Evolutionary conservation across 1,140 invertebrate genomes (phyloP).

Genomic region (Archegozetes longisetosus): DNA sequence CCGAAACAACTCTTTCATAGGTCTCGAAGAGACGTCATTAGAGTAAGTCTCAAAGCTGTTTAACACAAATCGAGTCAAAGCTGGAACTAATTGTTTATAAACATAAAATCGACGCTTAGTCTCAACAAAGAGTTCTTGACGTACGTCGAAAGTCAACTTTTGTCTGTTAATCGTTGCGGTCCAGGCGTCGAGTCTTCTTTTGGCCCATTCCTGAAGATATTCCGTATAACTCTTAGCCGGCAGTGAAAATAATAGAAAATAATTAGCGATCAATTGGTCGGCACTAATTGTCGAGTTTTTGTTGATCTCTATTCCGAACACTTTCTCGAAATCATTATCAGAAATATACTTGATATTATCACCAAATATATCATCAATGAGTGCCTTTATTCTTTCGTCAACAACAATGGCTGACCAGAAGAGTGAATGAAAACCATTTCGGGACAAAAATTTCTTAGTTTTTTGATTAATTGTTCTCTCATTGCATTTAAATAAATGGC

Average conservation of each 20-base stretch:
- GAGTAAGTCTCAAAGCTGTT: background rate
- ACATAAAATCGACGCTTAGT: background rate
- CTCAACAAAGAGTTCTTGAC: background rate
- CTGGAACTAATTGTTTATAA: background rate
- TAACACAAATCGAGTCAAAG: background rate
- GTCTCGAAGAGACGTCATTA: background rate
- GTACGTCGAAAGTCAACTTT: background rate
- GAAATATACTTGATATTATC: background rate
- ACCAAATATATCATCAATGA: background rate
- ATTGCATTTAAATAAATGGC: no score
- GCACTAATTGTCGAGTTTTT: background rate
- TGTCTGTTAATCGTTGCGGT: background rate
- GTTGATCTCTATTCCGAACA: background rate
- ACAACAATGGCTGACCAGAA: background rate
- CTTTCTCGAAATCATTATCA: background rate
- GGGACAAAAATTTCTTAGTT: background rate
- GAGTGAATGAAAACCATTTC: background rate
- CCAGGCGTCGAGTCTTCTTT: background rate
- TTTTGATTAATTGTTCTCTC: no score
- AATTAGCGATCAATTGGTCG: background rate
- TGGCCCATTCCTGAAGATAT: background rate
- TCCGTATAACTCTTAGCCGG: background rate
- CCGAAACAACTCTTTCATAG: background rate
- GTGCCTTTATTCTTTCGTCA: background rate
- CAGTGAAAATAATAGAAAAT: background rate